Conservation (phyloP, 2,113 vertebrate genomes). For the Madoqua kirkii region DNA sequence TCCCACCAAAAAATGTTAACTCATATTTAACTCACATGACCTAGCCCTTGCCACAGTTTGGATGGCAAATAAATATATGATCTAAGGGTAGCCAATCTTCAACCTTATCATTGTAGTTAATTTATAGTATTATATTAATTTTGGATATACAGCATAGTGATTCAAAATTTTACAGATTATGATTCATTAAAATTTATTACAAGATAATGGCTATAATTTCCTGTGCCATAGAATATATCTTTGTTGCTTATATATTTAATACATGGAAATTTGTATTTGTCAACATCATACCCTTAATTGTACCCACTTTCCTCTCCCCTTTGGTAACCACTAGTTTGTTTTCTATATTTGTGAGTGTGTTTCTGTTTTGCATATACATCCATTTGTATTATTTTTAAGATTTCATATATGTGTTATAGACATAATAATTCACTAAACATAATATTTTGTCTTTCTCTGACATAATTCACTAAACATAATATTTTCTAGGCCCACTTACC, state of each 20-base stretch:
- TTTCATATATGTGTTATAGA: background rate
- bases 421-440: background rate
- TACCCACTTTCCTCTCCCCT: background rate
- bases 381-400: background rate
- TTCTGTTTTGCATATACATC: background rate
- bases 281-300: background rate
- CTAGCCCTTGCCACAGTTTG: background rate
- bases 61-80: background rate
- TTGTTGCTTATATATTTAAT: background rate
- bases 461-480: background rate
- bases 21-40: background rate
- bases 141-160: background rate
- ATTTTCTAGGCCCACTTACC: background rate
- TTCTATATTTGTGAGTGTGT: background rate
- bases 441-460: background rate
- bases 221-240: background rate
- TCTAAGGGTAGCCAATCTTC: background rate
- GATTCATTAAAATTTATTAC: background rate
- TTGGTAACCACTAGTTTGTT: background rate
- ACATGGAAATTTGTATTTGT: background rate
- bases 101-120: background rate
- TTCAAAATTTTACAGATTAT: background rate
- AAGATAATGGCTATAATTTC: background rate
- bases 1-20: background rate
- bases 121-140: background rate